A percentile compares a stretch with the other conserved stretches of the same genome.
Evolutionary conservation across 2,797 vertebrate genomes (phyloP).

Genomic region (Falco naumanni): DNA sequence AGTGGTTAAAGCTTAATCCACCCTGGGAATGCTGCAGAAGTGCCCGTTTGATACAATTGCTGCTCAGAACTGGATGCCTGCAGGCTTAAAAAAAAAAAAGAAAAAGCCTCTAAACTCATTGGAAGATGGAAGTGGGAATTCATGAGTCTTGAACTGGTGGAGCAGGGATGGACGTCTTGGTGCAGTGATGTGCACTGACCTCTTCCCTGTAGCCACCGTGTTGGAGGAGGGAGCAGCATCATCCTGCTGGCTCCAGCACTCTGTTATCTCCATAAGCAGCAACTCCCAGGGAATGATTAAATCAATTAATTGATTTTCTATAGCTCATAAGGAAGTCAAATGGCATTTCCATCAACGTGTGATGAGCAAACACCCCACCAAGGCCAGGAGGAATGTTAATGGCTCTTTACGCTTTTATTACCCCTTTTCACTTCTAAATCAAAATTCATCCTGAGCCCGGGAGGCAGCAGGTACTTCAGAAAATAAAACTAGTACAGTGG

Average conservation of each 20-base stretch:
- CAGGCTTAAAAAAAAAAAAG: not conserved
- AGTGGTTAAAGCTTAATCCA: not conserved
- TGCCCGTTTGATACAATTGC: not conserved
- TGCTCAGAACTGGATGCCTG: not conserved
- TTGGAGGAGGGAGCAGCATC: not conserved
- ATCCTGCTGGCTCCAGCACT: not conserved
- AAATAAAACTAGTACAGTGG: conserved; percentile 33
- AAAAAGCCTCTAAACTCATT: not conserved
- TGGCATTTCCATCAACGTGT: conserved; percentile 32
- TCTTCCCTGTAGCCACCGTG: not conserved
- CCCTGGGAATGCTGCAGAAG: not conserved
- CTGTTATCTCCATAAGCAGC: conserved; percentile 6
- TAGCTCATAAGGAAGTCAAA: conserved; percentile 61
- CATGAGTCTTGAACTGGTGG: not conserved
- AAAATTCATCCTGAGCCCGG: conserved; percentile 4
- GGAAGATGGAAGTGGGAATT: not conserved
- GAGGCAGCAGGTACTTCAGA: conserved; percentile 45
- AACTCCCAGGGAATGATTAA: conserved; percentile 45
- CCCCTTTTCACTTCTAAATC: conserved; percentile 45
- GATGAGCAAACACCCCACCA: conserved; percentile 37
- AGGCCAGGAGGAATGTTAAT: not conserved
- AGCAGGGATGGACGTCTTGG: not conserved
- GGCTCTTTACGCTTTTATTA: conserved; percentile 42
- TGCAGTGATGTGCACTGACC: not conserved
- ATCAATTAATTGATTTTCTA: conserved; percentile 72